These are phyloP conservation scores for Amiota communis DNA, from an alignment of 2,888 invertebrate species.

Conservation along the genomic window DNA sequence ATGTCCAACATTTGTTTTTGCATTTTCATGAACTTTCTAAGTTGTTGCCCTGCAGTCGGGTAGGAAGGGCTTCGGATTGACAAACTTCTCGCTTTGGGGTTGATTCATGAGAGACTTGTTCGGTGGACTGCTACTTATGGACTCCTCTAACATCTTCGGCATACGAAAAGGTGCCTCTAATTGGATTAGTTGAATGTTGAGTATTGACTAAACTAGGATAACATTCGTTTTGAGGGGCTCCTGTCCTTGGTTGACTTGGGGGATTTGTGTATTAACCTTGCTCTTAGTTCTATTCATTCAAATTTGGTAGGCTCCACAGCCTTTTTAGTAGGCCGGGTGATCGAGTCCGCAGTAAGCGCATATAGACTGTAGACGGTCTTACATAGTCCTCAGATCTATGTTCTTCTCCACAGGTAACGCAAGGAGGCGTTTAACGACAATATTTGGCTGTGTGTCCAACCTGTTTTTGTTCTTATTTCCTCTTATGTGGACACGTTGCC, in stretches of 20 bases:
- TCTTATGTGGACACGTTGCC: constrained; percentile 16
- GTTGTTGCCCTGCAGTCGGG: too few species aligned
- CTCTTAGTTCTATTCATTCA: neutral
- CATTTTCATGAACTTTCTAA: too few species aligned
- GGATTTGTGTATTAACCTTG: neutral
- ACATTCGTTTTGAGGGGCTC: neutral
- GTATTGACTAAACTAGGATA: neutral
- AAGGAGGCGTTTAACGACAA: neutral
- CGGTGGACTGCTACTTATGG: neutral
- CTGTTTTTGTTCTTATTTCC: neutral
- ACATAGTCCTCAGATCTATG: neutral
- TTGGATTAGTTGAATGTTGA: neutral
- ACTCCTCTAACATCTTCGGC: neutral
- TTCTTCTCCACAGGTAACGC: neutral
- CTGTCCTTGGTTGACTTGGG: neutral
- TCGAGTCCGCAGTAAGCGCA: neutral
- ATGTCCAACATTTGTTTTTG: too few species aligned
- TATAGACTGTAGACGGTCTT: neutral
- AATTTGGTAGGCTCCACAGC: constrained; percentile 5
- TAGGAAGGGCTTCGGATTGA: too few species aligned
- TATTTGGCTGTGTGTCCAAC: constrained; percentile 18
- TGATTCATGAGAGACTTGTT: too few species aligned
- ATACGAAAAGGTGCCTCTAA: neutral
- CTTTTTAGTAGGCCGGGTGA: constrained; percentile 3
- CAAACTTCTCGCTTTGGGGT: too few species aligned